Base-by-base conservation (phyloP, 2,797 vertebrate genomes). In the Neosilurus hyrtlii region DNA sequence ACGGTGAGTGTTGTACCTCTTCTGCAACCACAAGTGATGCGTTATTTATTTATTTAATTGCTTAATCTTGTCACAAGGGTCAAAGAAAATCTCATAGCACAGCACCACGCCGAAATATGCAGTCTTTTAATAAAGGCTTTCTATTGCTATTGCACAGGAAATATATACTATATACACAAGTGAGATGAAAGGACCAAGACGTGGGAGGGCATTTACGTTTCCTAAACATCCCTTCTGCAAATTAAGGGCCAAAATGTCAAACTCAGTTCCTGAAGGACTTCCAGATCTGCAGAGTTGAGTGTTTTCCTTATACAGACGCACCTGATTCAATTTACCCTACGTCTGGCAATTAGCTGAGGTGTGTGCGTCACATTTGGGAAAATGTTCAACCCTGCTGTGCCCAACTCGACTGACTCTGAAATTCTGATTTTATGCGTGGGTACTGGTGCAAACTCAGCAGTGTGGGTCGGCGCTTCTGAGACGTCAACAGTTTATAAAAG, bases 331-430 rank as follows among this genome's bases (percentile, higher is more conserved):
- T 75, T 80, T 70, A 26, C 78, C 24, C 51, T 16, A 56, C 35
- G 61, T 43, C 75, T 8, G 24, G 78, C 79, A 84, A 84, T 84
- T 84, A 84, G 82, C 67, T 37, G 82, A 70, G 63, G 59, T 79
- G 57, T 73, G 57, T 79, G 76, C 49, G 65, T 59, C 68, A 59
- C 62, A 15, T 76, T 57, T 59, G 22, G 63, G 62, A 73, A 73
- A 65, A 66, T 26, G 30, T 16, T 84, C 37, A 80, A 74, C 77
- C 54, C 61, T 57, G 71, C 67, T 72, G 57, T 73, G 26, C 12
- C 82, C 68, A 2, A 43, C 54, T 59, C n/a, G 56, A 66, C 83
- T 78, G 35, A 52, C n/a, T 70, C 65, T 79, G 82, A 79, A 43
- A 54, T 43, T 71, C 49, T 49, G 66, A 26, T 66, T 73, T 65